Evolutionary conservation across 2,113 vertebrate genomes (phyloP), one percentile per base, ranked within the genome.

Genomic region (Alces alces): DNA sequence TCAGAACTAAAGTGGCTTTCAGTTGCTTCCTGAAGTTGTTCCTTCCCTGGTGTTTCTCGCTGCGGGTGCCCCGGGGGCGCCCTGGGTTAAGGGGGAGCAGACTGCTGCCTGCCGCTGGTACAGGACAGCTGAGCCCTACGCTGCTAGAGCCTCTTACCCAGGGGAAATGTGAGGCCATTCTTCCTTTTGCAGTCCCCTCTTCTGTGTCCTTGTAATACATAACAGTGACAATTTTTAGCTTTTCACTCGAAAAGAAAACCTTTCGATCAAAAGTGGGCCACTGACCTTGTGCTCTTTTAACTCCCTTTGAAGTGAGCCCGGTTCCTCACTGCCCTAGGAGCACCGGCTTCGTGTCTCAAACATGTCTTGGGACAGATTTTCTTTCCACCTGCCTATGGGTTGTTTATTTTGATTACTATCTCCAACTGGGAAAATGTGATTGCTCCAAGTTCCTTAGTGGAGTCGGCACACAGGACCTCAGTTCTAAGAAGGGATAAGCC

Each of bases 351-450:
- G 12, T 39, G 45, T 82, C 23, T 91, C 60, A 70, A 45, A 39
- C 89, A 30, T 52, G 78, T 58, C 86, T 89, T 17, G 52, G 58
- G 66, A 78, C 89, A 96, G 60, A 95, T 88, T 78, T 95, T 93
- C 70, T 82, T 86, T 84, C 28, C 9, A n/a, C 90, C 60, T 92
- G 91, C 43, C 78, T 50, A 3, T 64, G 82, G 95, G 78, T 85
- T 43, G 50, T 89, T 79, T 95, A 76, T 96, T 94, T 91, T 96
- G 91, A 89, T 86, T 45, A 30, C 15, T 4, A 3, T 60, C 61
- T 64, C 93, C 95, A 25, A 96, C 94, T 94, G 92, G 83, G 96
- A 79, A 94, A 94, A 66, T 45, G 7, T 30, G 45, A 60, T 89
- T 89, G 57, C 55, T 86, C 78, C 70, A 55, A 83, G 86, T 94